Evolutionary conservation across 2,113 vertebrate species (phyloP), one percentile per base, ranked within the genome.

Genomic region (Myrmecobius fasciatus): DNA sequence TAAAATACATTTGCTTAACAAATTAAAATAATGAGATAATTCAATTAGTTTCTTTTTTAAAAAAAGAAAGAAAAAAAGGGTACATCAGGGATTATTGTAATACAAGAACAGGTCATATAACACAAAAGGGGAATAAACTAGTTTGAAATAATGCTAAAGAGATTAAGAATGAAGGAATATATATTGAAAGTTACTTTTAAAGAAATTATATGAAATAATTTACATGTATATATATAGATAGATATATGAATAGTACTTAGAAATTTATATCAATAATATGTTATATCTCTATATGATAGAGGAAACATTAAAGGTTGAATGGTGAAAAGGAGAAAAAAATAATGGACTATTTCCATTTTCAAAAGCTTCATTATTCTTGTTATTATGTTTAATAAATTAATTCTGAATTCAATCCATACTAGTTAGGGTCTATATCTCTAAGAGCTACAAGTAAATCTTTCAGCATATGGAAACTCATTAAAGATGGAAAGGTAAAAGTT

Each of bases 1-100:
- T 99, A 99, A 99, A 99, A 99, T 99, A 99, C 99, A 99, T 99
- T 99, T 99, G 99, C 99, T 99, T 99, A 99, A 99, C 99, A 99
- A 99, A 99, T 99, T 99, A 99, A 99, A 99, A 99, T 99, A 99
- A 99, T 99, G 99, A 99, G 99, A 99, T 99, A 99, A 99, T 99
- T 99, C 99, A 99, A 99, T 99, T 99, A 99, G 99, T 98, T 99
- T 99, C 98, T 99, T 98, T 98, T 91, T 97, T 98, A 94, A 97
- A 97, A 98, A 99, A 98, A 99, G 98, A 98, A 97, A 97, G 97
- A 98, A 97, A 98, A 98, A 99, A 99, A 99, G 99, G 98, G 99
- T 99, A 99, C 99, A 99, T 99, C 98, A 94, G 98, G 99, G 99
- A 99, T 99, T 99, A 99, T 99, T 99, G 99, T 99, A 98, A 98